These are phyloP conservation scores for Pomatostomus ruficeps DNA, from an alignment of 2,113 vertebrate species.

Conservation along the genomic window DNA sequence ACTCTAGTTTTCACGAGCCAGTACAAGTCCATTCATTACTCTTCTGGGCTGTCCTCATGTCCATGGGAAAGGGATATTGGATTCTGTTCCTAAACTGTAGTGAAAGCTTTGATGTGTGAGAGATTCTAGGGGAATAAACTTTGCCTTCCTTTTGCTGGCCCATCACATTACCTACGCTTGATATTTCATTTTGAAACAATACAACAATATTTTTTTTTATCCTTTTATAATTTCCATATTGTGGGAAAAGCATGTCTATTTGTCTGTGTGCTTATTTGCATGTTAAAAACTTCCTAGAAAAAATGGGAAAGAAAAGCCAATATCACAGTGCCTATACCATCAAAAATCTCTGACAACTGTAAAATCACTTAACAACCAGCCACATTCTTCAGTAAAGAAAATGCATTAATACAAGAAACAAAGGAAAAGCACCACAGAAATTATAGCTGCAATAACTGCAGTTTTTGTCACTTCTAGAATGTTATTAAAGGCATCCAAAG, in stretches of 20 bases:
- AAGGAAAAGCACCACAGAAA: not conserved
- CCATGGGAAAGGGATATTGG: not conserved
- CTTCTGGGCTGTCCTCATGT: not conserved
- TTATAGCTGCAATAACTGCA: not conserved
- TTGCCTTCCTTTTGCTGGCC: not conserved
- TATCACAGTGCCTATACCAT: not conserved
- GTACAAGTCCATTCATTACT: not conserved
- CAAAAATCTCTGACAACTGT: not conserved
- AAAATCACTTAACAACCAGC: not conserved
- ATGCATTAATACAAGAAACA: not conserved
- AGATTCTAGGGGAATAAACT: not conserved
- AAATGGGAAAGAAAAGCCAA: not conserved
- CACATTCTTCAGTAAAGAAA: not conserved
- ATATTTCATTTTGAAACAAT: not conserved
- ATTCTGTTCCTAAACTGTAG: not conserved
- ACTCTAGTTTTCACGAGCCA: not conserved
- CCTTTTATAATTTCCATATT: not conserved
- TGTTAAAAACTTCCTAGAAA: not conserved
- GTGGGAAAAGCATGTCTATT: not conserved
- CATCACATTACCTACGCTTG: not conserved
- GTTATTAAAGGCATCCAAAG: conserved; percentile 27
- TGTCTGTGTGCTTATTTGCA: not conserved
- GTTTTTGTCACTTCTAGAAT: not conserved
- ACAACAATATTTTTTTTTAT: not conserved
- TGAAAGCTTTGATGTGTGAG: not conserved